Conservation (phyloP, 2,888 invertebrate species). For the Euzophera pinguis region DNA sequence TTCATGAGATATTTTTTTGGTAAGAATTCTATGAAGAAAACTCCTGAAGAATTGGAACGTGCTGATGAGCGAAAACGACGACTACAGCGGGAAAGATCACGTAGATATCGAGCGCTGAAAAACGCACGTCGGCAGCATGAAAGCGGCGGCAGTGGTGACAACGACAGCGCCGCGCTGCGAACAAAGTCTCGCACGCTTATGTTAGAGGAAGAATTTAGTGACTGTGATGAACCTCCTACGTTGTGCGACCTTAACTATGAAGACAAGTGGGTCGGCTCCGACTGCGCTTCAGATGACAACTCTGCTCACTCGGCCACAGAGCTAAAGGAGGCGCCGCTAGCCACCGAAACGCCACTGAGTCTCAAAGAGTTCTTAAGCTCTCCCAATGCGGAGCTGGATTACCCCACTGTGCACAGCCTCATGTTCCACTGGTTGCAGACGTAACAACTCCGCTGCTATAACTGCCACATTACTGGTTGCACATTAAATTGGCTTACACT, state of each 20-base stretch:
- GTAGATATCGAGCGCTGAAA: constrained; percentile 67
- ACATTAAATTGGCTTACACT: constrained; percentile 31
- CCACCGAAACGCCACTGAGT: constrained; percentile 44
- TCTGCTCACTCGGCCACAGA: constrained; percentile 62
- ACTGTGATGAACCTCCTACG: constrained; percentile 68
- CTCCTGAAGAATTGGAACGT: constrained; percentile 66
- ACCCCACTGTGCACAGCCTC: constrained; percentile 72
- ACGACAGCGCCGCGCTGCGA: constrained; percentile 38
- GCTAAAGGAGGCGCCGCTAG: constrained; percentile 38
- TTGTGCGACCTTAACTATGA: constrained; percentile 64
- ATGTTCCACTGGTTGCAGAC: constrained; percentile 78
- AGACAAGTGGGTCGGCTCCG: constrained; percentile 62
- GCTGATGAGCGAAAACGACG: constrained; percentile 70
- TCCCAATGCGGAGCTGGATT: constrained; percentile 70
- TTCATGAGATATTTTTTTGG: constrained; percentile 76
- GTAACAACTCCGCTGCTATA: constrained; percentile 45
- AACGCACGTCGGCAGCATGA: constrained; percentile 70
- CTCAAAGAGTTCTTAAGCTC: constrained; percentile 64
- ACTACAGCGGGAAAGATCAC: constrained; percentile 65
- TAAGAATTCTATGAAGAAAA: constrained; percentile 66
- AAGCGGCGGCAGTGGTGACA: constrained; percentile 41
- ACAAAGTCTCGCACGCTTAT: constrained; percentile 43
- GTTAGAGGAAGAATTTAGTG: constrained; percentile 62
- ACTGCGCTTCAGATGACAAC: constrained; percentile 69
- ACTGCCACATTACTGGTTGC: constrained; percentile 26